Base-by-base conservation (phyloP, 2,797 vertebrate genomes). In the Gorsachius magnificus region DNA sequence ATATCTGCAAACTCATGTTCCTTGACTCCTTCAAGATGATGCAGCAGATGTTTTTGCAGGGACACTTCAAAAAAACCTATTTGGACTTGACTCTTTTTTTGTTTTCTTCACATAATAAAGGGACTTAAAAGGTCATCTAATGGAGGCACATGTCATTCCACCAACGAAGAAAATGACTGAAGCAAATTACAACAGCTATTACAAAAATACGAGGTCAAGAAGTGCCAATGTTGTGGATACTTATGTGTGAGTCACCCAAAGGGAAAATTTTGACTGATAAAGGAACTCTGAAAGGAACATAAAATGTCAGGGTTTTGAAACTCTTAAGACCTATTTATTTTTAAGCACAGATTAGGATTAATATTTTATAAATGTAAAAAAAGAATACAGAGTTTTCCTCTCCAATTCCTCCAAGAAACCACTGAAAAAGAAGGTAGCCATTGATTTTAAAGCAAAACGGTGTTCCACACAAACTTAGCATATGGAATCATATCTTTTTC, bases 261-360 rank as follows among this genome's bases (percentile, higher is more conserved):
- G 41, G 69, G 43, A 78, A 95, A 89, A 74, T 95, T 94, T 94
- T 92, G 85, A 68, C 36, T 63, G 36, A 61, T 81, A 82, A 86
- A 72, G 20, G 8, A 92, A 65, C 85, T 70, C 17, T 7, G 13
- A 24, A 77, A 78, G 26, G 2, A 86, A 75, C 31, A 61, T 43
- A 69, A 82, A 95, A 92, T 21, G n/a, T 28, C 36, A 56, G 33
- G 1, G 9, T 53, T 72, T 50, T 43, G 26, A 65, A 87, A 90
- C 19, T 41, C 21, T n/a, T 25, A 69, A 57, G 4, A 72, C 15
- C 18, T 46, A 63, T 35, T 82, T 87, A 63, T 50, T 93, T 83
- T 36, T 63, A 46, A 76, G 7, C 18, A 83, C 11, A 76, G 43
- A 45, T 57, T 66, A 75, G 19, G 53, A 68, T 38, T 50, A 41